A percentile compares a stretch with the other conserved stretches of the same genome.
Conservation (phyloP, 2,888 invertebrate species). For the Coelinius sp. region DNA sequence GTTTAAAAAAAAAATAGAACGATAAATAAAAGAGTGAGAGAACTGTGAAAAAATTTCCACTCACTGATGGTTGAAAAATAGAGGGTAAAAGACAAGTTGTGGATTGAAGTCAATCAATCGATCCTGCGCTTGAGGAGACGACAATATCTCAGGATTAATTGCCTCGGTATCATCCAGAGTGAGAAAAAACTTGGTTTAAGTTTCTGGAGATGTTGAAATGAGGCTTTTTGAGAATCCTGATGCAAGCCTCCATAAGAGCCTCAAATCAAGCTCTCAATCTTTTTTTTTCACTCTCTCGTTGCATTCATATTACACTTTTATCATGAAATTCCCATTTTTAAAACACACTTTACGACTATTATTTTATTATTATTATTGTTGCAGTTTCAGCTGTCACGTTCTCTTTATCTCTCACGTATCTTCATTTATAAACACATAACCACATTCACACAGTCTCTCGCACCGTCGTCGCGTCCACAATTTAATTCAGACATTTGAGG, state of each 20-base stretch:
- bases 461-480: slow-evolving; percentile 12
- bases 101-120: slow-evolving; percentile 38
- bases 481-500: not conserved
- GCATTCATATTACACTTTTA: slow-evolving; percentile 3
- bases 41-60: not conserved
- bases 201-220: too few species aligned
- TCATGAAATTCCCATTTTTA: not conserved
- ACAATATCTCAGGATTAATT: slow-evolving; percentile 32
- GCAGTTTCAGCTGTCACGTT: slow-evolving; percentile 23
- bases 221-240: too few species aligned
- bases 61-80: not conserved
- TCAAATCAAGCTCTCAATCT: not conserved
- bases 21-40: not conserved
- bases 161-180: slow-evolving; percentile 9
- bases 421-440: slow-evolving; percentile 8
- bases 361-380: slow-evolving; percentile 30
- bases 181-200: too few species aligned
- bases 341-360: not conserved
- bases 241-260: too few species aligned
- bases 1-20: not conserved
- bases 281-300: not conserved
- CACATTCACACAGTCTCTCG: not conserved
- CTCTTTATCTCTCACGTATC: not conserved
- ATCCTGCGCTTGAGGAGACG: slow-evolving; percentile 22
- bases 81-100: not conserved